These are phyloP conservation scores for Acrossocheilus fasciatus DNA, from an alignment of 2,797 vertebrate genomes.

Conservation along the genomic window DNA sequence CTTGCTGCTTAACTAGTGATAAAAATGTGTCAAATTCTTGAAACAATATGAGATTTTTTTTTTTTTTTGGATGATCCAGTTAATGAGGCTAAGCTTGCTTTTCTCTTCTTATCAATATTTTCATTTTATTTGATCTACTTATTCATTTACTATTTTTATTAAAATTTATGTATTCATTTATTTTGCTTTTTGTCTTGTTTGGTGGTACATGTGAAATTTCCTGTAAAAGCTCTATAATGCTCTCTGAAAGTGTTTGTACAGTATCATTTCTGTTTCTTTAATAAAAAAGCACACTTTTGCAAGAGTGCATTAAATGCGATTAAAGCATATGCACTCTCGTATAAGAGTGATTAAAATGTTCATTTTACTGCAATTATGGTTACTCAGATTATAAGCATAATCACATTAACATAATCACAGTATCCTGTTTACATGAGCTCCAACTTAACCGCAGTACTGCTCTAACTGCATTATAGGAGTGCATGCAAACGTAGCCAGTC, in stretches of 20 bases:
- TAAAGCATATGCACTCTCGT: neutral
- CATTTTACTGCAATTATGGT: neutral
- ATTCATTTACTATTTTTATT: neutral
- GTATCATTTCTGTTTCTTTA: neutral
- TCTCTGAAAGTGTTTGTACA: neutral
- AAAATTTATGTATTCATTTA: neutral
- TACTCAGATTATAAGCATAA: neutral
- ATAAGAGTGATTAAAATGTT: neutral
- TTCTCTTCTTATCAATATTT: neutral
- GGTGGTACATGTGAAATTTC: neutral
- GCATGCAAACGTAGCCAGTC: neutral
- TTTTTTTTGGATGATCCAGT: neutral
- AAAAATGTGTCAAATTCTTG: neutral
- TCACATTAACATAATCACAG: neutral
- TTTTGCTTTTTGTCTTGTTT: neutral
- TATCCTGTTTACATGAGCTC: slow-evolving; percentile 2
- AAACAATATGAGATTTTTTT: too few relatives aligned
- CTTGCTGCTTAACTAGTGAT: neutral
- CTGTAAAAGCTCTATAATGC: neutral
- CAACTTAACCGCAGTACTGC: neutral
- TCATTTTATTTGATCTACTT: neutral
- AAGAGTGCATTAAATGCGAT: neutral
- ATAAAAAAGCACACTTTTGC: neutral
- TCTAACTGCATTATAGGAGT: neutral
- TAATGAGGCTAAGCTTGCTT: neutral